Conservation (phyloP, 2,797 vertebrate genomes). For the Danio tinwini region DNA sequence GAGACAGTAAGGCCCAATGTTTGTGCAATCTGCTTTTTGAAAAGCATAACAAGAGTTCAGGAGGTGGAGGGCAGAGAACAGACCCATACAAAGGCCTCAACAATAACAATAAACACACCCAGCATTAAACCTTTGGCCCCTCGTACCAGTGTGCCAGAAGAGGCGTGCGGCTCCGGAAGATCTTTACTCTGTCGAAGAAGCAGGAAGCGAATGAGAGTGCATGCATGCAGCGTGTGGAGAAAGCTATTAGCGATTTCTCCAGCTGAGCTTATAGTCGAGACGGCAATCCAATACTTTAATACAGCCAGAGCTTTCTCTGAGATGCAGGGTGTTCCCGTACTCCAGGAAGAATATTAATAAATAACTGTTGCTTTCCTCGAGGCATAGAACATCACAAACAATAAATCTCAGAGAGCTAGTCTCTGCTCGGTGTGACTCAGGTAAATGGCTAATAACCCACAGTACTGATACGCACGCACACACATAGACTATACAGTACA, state of each 20-base stretch:
- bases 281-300: constrained; percentile 77
- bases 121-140: constrained; percentile 51
- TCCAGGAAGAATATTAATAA: constrained; percentile 51
- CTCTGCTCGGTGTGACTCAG: constrained; percentile 43
- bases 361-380: constrained; percentile 49
- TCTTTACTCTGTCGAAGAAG: constrained; percentile 15
- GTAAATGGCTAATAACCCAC: constrained; percentile 1
- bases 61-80: constrained; percentile 53
- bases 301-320: constrained; percentile 37
- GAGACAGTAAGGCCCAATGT: not conserved
- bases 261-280: constrained; percentile 70
- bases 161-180: not conserved
- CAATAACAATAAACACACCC: constrained; percentile 61
- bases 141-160: constrained; percentile 17
- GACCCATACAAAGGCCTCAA: constrained; percentile 50
- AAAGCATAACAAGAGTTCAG: constrained; percentile 36
- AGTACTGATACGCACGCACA: constrained; percentile 3
- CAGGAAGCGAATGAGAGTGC: constrained; percentile 33
- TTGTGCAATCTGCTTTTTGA: constrained; percentile 13
- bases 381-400: constrained; percentile 16
- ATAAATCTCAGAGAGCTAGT: constrained; percentile 50
- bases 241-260: constrained; percentile 69
- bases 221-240: constrained; percentile 40
- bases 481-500: not conserved
- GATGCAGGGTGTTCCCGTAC: constrained; percentile 16